Conservation (phyloP, 2,888 invertebrate genomes). For the Smittia sp. region DNA sequence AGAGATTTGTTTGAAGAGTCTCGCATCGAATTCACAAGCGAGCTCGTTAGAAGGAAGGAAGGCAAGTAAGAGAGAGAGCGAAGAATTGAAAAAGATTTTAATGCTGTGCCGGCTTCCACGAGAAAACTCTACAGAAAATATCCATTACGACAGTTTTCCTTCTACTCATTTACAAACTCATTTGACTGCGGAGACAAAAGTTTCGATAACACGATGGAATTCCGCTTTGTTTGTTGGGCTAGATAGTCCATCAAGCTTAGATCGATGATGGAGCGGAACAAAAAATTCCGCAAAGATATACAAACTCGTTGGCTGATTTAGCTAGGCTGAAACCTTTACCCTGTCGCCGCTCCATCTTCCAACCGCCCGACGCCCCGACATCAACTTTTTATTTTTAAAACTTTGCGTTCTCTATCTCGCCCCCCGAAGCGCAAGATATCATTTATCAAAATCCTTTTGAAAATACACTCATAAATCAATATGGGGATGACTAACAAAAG, state of each 20-base stretch:
- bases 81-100: too few species aligned
- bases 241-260: neutral
- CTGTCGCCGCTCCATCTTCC: too few species aligned
- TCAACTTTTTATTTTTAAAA: neutral
- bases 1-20: too few species aligned
- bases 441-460: conserved; percentile 36
- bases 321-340: neutral
- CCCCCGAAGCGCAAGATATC: conserved; percentile 8
- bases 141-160: conserved; percentile 7
- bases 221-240: too few species aligned
- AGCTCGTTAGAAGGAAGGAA: too few species aligned
- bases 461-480: conserved; percentile 36
- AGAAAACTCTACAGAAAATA: conserved; percentile 7
- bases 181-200: neutral
- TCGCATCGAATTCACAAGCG: too few species aligned
- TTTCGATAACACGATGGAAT: too few species aligned
- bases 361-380: too few species aligned
- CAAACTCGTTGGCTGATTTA: neutral
- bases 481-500: conserved; percentile 38
- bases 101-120: too few species aligned
- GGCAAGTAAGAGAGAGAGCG: too few species aligned
- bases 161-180: conserved; percentile 11
- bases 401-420: neutral
- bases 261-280: neutral
- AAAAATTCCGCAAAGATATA: neutral